Evolutionary conservation across 1,140 invertebrate species (phyloP), one percentile per base, ranked within the genome.

Genomic region (Neodiprion lecontei): DNA sequence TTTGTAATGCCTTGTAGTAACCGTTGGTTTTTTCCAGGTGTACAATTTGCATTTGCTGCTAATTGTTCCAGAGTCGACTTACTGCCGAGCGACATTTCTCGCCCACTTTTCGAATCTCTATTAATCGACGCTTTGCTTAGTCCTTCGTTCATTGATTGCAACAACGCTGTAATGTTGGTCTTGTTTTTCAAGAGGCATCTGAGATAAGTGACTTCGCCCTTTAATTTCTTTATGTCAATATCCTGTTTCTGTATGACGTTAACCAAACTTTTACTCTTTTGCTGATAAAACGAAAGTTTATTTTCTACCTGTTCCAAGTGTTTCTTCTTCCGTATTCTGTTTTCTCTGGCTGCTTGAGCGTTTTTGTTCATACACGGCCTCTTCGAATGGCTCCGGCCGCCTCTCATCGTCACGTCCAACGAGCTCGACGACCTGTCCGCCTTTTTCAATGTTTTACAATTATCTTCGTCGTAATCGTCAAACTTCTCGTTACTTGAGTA

Each of bases 331-430:
- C 86, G 88, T 7, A 89, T 87, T 9, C 91, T 84, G 79, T 92
- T 92, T 75, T 91, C 89, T 3, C 91, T 82, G 5, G 91, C 91
- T 86, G 91, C 89, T 48, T 91, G 73, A 0, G 91, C 91, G 79
- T 92, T 92, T 67, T 81, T 78, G 17, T 86, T 88, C 0, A 84
- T 74, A 17, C 86, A 88, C 1, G 86, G 86, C 14, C 85, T 78
- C 23, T 87, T 87, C 0, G 86, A 86, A 0, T 83, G 82, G 1
- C 82, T 83, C 0, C 87, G 81, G 14, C 84, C 84, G 61, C 83
- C 69, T 61, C 73, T 47, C 14, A 69, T 28, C 23, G 14, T 40
- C 0, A 61, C 53, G 53, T 61, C 53, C 11, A 14, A 9, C 53
- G 53, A 61, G n/a, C 9, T 61, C 4, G 53, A 61, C 53, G 9